Evolutionary conservation across 2,888 invertebrate species (phyloP).

Genomic region (Drosophila recens): DNA sequence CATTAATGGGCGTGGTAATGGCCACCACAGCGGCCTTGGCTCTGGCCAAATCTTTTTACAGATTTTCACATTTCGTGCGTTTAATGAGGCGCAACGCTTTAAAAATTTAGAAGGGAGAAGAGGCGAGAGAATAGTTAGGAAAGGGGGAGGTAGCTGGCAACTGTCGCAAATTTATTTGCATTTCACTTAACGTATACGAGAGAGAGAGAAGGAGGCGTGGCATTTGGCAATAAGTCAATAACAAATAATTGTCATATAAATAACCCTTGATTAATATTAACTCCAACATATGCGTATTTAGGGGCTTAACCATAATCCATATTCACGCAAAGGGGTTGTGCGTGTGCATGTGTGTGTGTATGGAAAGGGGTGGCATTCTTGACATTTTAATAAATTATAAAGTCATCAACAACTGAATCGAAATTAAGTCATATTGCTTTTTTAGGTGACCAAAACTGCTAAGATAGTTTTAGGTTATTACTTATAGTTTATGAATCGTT

Average conservation of each 20-base stretch:
- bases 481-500: not conserved
- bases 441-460: not conserved
- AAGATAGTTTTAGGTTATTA: not conserved
- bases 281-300: slow-evolving; percentile 43
- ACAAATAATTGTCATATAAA: slow-evolving; percentile 58
- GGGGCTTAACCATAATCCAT: slow-evolving; percentile 30
- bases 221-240: slow-evolving; percentile 59
- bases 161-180: slow-evolving; percentile 60
- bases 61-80: slow-evolving; percentile 30
- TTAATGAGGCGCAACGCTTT: slow-evolving; percentile 76
- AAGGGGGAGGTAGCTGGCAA: slow-evolving; percentile 18
- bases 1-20: slow-evolving; percentile 82
- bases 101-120: slow-evolving; percentile 8
- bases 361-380: slow-evolving; percentile 9
- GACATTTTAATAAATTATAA: slow-evolving; percentile 47
- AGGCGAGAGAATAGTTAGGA: not conserved
- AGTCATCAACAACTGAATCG: slow-evolving; percentile 24
- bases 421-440: slow-evolving; percentile 24
- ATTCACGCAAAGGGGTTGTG: slow-evolving; percentile 15
- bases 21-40: slow-evolving; percentile 45
- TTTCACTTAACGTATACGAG: slow-evolving; percentile 30
- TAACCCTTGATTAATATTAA: slow-evolving; percentile 51
- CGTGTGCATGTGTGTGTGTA: no score
- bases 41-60: slow-evolving; percentile 22
- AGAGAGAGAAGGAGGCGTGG: slow-evolving; percentile 56